Percentiles rank a stretch among this genome's conserved stretches.
phyloP scores from a whole-genome alignment of 2,113 vertebrate species.

The Calyptommatus sinebrachiatus region DNA sequence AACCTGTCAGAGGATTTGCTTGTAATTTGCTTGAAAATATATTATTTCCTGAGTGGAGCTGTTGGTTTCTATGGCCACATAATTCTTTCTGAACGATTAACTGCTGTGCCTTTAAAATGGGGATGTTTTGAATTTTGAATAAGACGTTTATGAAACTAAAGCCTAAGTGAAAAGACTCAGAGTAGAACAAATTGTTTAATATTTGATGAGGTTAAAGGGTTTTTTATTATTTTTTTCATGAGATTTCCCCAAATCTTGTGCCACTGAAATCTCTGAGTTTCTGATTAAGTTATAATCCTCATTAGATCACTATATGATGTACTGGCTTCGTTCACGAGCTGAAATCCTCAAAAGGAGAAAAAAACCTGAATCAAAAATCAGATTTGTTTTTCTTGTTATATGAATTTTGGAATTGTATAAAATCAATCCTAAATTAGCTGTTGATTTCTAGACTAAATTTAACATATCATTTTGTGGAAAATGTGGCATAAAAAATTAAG shows the following conservation, averaged over 20 bases:
- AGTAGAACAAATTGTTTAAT: slow-evolving; percentile 30
- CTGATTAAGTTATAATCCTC: no score
- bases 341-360: background rate
- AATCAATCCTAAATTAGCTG: background rate
- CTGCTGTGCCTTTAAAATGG: slow-evolving; percentile 37
- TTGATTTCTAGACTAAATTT: background rate
- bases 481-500: background rate
- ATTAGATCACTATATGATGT: no score
- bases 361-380: background rate
- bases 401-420: background rate
- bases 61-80: slow-evolving; percentile 38
- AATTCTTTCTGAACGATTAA: slow-evolving; percentile 47
- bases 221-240: background rate
- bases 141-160: background rate
- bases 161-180: slow-evolving; percentile 9
- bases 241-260: background rate
- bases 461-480: background rate
- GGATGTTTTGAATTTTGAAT: slow-evolving; percentile 39
- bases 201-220: background rate
- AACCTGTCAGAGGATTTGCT: slow-evolving; percentile 50
- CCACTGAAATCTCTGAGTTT: background rate
- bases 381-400: background rate
- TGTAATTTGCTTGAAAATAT: slow-evolving; percentile 53
- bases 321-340: background rate
- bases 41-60: slow-evolving; percentile 45